A percentile compares a stretch with the other conserved stretches of the same genome.
These are phyloP conservation scores for Agrotis puta DNA, from an alignment of 2,888 invertebrate genomes.

Conservation along the genomic window DNA sequence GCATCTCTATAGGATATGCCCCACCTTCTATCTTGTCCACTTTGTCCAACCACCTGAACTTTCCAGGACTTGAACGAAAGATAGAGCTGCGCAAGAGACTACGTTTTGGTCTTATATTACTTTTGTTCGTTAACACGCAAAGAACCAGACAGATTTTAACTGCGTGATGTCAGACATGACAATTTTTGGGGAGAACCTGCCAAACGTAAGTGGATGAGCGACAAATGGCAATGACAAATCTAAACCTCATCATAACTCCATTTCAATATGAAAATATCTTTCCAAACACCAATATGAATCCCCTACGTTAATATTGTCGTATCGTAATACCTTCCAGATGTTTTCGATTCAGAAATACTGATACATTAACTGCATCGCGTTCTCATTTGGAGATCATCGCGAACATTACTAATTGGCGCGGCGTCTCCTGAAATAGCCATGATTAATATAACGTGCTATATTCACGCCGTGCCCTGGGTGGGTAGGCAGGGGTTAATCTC, in stretches of 20 bases:
- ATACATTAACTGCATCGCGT: conserved; percentile 8
- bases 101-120: too few species aligned
- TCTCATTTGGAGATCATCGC: conserved; percentile 41
- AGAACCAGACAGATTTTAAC: too few species aligned
- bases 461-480: conserved; percentile 28
- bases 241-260: background rate
- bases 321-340: conserved; percentile 40
- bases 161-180: too few species aligned
- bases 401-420: conserved; percentile 44
- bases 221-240: too few species aligned
- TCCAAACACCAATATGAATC: conserved; percentile 4
- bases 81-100: too few species aligned
- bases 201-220: too few species aligned
- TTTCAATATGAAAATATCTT: conserved; percentile 13
- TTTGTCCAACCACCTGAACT: too few species aligned
- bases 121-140: too few species aligned
- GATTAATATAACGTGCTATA: conserved; percentile 57
- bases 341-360: conserved; percentile 24
- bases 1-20: too few species aligned
- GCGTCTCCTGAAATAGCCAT: conserved; percentile 56
- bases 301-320: background rate
- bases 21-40: too few species aligned
- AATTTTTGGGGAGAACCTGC: too few species aligned
- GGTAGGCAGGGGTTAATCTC: conserved; percentile 36
- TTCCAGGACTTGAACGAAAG: too few species aligned